Evolutionary conservation across 2,797 vertebrate genomes (phyloP), one percentile per base, ranked within the genome.

Genomic region (Acanthurus lineatus): DNA sequence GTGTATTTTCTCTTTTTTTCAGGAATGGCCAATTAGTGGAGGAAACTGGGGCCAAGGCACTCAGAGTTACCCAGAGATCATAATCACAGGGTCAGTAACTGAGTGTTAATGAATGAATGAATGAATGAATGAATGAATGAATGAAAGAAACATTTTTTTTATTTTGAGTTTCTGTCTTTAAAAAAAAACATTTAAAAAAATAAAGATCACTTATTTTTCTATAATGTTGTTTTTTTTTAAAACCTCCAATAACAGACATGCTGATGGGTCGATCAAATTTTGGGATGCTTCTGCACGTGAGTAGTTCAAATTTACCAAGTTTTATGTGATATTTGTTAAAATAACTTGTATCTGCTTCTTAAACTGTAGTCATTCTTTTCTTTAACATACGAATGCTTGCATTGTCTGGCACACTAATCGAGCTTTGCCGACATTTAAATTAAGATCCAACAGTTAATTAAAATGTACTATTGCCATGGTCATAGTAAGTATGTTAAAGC

Each of bases 251-350:
- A 74, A 77, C 88, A 99, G 98, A 86, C 98, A 99, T 90, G 98
- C 98, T 79, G 98, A 99, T 90, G 98, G 98, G 52, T 97, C 98
- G 6, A 91, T 99, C 86, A 99, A 99, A 85, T 99, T 99, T 89
- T 99, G 98, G 98, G 98, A 99, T 85, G 97, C 98, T 5, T 99
- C 98, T 93, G 97, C 97, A 91, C 94, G 98, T 99, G 91, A 97
- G 98, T 97, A 59, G 40, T 40, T 40, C 10, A 10, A 40, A 8
- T 40, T 40, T 40, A 8, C 40, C 8, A 4, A 4, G 8, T 38
- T 38, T 38, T 38, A 38, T 38, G 4, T 38, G 38, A 38, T 38
- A 38, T 4, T 4, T 4, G 40, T 10, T 9, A 32, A 32, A 32
- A 32, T 4, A 32, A 40, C 44, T 5, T 45, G 44, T 16, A 5